Evolutionary conservation across 2,797 vertebrate genomes (phyloP).

Genomic region (Neosalanx taihuensis): DNA sequence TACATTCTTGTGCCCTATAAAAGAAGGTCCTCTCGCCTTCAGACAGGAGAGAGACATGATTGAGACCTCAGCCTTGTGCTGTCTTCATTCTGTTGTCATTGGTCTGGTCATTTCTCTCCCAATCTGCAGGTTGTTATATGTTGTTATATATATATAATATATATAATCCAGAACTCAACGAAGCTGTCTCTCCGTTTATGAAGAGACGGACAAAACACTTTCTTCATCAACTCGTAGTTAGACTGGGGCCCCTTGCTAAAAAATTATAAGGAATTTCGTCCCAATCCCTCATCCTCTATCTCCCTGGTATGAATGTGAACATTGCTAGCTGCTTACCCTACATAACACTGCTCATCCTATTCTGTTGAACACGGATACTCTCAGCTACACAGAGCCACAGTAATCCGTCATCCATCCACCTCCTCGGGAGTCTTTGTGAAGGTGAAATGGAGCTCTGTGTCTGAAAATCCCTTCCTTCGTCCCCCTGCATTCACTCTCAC

Average conservation of each 20-base stretch:
- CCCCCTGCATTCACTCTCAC: slow-evolving; percentile 3
- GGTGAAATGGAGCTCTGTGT: not conserved
- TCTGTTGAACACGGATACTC: not conserved
- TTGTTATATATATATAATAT: no score
- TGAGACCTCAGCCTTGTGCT: no score
- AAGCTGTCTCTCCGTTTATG: no score
- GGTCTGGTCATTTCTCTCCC: no score
- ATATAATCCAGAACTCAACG: no score
- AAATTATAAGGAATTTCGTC: not conserved
- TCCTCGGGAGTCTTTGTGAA: not conserved
- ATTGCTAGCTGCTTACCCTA: not conserved
- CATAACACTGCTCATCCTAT: not conserved
- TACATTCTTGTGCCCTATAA: no score
- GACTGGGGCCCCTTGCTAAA: not conserved
- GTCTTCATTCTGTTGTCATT: no score
- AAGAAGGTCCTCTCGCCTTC: no score
- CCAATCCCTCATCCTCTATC: not conserved
- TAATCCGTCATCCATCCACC: not conserved
- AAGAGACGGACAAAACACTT: no score
- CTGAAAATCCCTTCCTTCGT: not conserved
- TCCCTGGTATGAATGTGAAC: not conserved
- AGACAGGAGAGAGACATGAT: no score
- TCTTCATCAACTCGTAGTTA: no score
- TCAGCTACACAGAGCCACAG: not conserved
- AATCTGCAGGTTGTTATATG: no score